Evolutionary conservation across 2,888 invertebrate genomes (phyloP).

Genomic region (Theodoxus fluviatilis): DNA sequence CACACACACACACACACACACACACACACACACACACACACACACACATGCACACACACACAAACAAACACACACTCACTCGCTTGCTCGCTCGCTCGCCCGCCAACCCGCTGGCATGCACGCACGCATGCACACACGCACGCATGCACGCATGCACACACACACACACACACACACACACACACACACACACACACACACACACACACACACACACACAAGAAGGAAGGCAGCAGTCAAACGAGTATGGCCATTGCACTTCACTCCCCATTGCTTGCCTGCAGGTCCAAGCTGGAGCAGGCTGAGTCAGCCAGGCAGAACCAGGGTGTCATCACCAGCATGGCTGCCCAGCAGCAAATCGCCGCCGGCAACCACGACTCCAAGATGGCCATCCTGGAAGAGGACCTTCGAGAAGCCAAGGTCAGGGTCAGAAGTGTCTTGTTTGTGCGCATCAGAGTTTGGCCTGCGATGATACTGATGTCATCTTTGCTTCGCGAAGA

Average conservation of each 20-base stretch:
- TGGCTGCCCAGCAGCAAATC: slow-evolving; percentile 53
- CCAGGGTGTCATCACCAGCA: slow-evolving; percentile 53
- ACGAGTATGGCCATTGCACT: not conserved
- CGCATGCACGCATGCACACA: too few relatives aligned
- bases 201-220: not conserved
- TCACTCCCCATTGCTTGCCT: slow-evolving; percentile 15
- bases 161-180: too few relatives aligned
- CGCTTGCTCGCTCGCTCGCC: too few relatives aligned
- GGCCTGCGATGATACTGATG: too few relatives aligned
- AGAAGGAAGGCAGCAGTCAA: not conserved
- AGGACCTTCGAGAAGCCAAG: slow-evolving; percentile 53
- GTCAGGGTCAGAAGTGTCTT: slow-evolving; percentile 34
- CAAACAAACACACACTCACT: too few relatives aligned
- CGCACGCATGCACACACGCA: too few relatives aligned
- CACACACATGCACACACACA: too few relatives aligned
- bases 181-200: not conserved
- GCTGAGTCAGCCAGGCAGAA: slow-evolving; percentile 50
- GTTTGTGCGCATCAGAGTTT: not conserved
- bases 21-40: too few relatives aligned
- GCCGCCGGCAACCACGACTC: slow-evolving; percentile 46
- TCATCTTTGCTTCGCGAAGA: not conserved
- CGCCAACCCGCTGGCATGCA: too few relatives aligned
- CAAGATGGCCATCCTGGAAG: slow-evolving; percentile 50
- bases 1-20: too few relatives aligned
- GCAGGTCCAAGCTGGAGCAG: slow-evolving; percentile 49